A percentile compares a stretch with the other conserved stretches of the same genome.
Evolutionary conservation across 2,888 invertebrate species (phyloP).

Genomic region (Drosophila mettleri): DNA sequence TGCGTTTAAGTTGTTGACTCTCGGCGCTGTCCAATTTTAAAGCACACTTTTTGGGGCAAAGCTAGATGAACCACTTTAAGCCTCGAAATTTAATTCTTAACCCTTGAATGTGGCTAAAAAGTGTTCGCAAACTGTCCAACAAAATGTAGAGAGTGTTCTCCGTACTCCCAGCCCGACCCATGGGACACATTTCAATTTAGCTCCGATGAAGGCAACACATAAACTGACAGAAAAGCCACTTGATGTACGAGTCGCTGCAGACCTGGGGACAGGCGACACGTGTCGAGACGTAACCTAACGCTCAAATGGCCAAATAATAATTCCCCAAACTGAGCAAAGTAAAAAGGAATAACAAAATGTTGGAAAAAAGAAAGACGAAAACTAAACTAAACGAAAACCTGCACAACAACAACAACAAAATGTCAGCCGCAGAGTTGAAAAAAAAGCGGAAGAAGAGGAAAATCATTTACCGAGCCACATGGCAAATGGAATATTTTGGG

Average conservation of each 20-base stretch:
- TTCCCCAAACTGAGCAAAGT: constrained; percentile 46
- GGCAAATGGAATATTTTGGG: constrained; percentile 10
- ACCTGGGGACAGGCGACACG: constrained; percentile 51
- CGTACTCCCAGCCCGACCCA: constrained; percentile 20
- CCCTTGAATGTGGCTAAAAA: constrained; percentile 21
- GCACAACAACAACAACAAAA: constrained; percentile 31
- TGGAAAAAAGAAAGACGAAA: constrained; percentile 9
- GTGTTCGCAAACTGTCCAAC: constrained; percentile 28
- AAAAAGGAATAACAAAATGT: constrained; percentile 13
- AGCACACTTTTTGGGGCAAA: constrained; percentile 39
- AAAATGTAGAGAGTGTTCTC: background rate
- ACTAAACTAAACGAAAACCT: constrained; percentile 37
- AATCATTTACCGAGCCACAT: constrained; percentile 49
- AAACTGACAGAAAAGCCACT: constrained; percentile 53
- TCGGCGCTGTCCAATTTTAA: constrained; percentile 11
- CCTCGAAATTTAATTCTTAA: background rate
- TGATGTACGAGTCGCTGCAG: constrained; percentile 45
- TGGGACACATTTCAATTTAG: constrained; percentile 72
- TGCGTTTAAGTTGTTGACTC: constrained; percentile 5
- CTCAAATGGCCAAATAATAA: constrained; percentile 67
- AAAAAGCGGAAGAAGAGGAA: constrained; percentile 25
- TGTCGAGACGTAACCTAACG: constrained; percentile 42
- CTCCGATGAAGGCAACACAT: constrained; percentile 51
- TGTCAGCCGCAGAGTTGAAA: constrained; percentile 43
- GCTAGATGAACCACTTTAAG: background rate